Conservation (phyloP, 2,113 vertebrate species). For the Tautogolabrus adspersus region DNA sequence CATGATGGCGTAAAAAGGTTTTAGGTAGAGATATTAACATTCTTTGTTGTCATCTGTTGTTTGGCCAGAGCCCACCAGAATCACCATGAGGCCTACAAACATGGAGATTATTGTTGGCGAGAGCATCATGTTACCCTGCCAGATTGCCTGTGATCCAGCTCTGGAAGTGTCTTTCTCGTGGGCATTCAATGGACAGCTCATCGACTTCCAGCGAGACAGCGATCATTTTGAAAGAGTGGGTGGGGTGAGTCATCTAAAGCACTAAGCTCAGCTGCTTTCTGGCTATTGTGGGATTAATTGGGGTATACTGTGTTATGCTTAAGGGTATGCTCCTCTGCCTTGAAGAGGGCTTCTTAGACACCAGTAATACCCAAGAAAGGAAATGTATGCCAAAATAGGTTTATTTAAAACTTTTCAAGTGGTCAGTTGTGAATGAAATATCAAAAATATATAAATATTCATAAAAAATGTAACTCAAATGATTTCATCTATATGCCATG, state of each 20-base stretch:
- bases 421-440: conserved; percentile 24
- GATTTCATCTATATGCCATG: conserved; percentile 4
- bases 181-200: conserved; percentile 92
- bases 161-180: conserved; percentile 93
- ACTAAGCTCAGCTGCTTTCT: conserved; percentile 55
- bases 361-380: conserved; percentile 33
- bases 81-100: conserved; percentile 91
- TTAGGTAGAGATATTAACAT: conserved; percentile 63
- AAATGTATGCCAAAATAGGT: conserved; percentile 25
- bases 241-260: conserved; percentile 89
- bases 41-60: conserved; percentile 62
- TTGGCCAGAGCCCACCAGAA: conserved; percentile 91
- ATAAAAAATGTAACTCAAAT: conserved; percentile 7
- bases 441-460: conserved; percentile 21
- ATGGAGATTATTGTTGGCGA: conserved; percentile 96
- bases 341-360: conserved; percentile 35
- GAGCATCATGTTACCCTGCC: conserved; percentile 93
- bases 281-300: conserved; percentile 69
- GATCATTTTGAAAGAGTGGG: conserved; percentile 94
- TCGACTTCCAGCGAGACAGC: conserved; percentile 88
- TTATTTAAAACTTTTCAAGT: conserved; percentile 31
- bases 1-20: conserved; percentile 48
- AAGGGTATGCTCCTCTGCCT: conserved; percentile 51
- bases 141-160: conserved; percentile 91
- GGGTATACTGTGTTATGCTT: conserved; percentile 43